Conservation (phyloP, 2,113 vertebrate species). For the Sylvia atricapilla region DNA sequence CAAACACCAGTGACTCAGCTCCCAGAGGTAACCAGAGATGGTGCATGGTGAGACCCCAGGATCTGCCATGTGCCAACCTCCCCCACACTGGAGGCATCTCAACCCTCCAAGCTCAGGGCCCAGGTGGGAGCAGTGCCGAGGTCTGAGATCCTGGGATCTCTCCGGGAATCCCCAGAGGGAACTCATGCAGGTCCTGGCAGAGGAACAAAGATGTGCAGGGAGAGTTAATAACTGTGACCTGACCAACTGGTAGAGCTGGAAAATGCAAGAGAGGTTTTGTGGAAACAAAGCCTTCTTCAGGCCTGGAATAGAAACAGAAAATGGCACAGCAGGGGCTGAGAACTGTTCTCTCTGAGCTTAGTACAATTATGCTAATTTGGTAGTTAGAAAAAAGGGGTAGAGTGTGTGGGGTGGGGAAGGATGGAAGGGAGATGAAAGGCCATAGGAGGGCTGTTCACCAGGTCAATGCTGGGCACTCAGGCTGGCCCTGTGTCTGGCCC, state of each 20-base stretch:
- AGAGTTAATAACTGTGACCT: constrained; percentile 28
- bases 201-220: constrained; percentile 44
- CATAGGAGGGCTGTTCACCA: not conserved
- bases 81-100: not conserved
- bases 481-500: not conserved
- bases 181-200: constrained; percentile 47
- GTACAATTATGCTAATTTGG: not conserved
- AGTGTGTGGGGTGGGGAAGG: not conserved
- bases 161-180: not conserved
- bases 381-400: not conserved
- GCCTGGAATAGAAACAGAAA: not conserved
- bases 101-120: not conserved
- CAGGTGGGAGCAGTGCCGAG: fast-evolving
- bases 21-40: fast-evolving
- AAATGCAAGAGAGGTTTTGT: constrained; percentile 13
- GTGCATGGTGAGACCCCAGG: fast-evolving
- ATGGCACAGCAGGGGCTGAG: not conserved
- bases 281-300: constrained; percentile 42
- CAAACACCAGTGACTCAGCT: not conserved
- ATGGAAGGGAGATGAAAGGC: not conserved
- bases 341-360: not conserved
- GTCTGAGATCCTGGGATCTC: not conserved
- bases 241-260: constrained; percentile 60
- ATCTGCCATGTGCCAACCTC: not conserved
- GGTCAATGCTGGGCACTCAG: not conserved